Evolutionary conservation across 1,140 invertebrate genomes (phyloP).

Genomic region (Sitophilus oryzae): DNA sequence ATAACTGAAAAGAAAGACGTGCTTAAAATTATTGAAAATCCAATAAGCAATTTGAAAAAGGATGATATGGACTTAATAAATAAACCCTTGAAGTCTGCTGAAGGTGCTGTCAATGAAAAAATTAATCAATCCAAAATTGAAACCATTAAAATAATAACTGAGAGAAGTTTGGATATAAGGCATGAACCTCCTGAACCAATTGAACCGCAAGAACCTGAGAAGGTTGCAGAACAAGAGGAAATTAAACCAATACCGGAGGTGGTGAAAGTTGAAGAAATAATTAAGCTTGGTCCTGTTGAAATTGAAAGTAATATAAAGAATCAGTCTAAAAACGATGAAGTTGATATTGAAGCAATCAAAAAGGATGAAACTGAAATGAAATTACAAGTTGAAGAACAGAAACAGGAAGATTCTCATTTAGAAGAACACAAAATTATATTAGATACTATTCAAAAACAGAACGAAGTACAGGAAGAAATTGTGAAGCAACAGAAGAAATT

Average conservation of each 20-base stretch:
- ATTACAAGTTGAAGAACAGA: constrained; percentile 42
- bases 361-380: constrained; percentile 50
- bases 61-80: constrained; percentile 3
- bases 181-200: constrained; percentile 52
- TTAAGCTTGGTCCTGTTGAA: background rate
- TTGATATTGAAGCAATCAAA: constrained; percentile 47
- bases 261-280: background rate
- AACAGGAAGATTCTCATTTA: constrained; percentile 35
- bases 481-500: constrained; percentile 48
- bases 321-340: constrained; percentile 30
- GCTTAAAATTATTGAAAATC: constrained; percentile 28
- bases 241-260: background rate
- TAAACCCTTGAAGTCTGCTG: background rate
- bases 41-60: constrained; percentile 23
- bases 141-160: constrained; percentile 6
- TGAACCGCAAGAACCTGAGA: constrained; percentile 35
- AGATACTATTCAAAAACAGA: constrained; percentile 51
- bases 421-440: constrained; percentile 46
- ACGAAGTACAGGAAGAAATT: constrained; percentile 48
- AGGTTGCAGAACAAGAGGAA: background rate
- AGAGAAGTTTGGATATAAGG: constrained; percentile 40
- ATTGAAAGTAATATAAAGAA: constrained; percentile 2
- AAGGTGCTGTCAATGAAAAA: background rate
- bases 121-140: constrained; percentile 31
- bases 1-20: constrained; percentile 31